Conservation (phyloP, 2,888 invertebrate genomes). For the Pantelozetes paolii region DNA sequence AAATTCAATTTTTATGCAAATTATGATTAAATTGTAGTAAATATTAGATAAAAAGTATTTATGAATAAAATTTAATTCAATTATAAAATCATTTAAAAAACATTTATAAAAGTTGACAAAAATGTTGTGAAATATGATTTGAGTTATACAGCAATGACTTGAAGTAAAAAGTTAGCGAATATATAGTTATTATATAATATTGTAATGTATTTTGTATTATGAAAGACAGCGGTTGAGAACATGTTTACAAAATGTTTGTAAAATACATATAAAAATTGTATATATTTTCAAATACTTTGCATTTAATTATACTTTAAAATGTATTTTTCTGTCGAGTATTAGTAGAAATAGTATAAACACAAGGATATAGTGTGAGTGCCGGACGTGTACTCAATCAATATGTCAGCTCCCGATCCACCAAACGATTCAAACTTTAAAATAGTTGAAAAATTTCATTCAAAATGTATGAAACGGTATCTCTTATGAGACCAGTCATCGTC, state of each 20-base stretch:
- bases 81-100: not conserved
- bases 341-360: not conserved
- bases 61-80: not conserved
- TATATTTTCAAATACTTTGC: constrained; percentile 18
- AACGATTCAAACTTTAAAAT: not conserved
- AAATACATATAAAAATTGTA: not conserved
- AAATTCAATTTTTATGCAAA: not conserved
- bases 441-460: not conserved
- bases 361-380: not conserved
- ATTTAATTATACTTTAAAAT: constrained; percentile 32
- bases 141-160: not conserved
- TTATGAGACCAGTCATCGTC: not conserved
- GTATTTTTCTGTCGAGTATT: not conserved
- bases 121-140: not conserved
- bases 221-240: constrained; percentile 20
- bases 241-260: constrained; percentile 13
- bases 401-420: not conserved
- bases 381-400: not conserved
- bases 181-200: not conserved
- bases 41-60: not conserved
- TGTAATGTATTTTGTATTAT: not conserved
- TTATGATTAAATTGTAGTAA: not conserved
- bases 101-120: not conserved
- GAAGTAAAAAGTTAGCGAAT: not conserved
- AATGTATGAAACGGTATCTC: not conserved